Percentiles rank a stretch among this genome's conserved stretches.
These are phyloP conservation scores for Colaptes auratus DNA, from an alignment of 2,113 vertebrate species.

Conservation along the genomic window DNA sequence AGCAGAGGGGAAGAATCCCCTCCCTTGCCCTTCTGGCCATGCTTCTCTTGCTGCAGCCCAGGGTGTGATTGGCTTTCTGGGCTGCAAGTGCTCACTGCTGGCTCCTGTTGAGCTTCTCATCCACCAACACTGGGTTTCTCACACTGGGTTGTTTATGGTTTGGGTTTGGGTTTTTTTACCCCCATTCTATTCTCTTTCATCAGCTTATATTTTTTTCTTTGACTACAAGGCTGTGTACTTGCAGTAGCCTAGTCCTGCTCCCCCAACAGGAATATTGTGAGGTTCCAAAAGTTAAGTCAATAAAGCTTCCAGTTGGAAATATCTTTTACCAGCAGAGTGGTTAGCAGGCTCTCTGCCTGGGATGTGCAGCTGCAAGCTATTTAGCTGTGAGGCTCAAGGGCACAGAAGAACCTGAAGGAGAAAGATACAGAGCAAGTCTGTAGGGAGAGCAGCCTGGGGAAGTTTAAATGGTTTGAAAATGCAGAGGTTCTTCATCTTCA, in stretches of 20 bases:
- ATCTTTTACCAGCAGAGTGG: not conserved
- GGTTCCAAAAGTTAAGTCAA: not conserved
- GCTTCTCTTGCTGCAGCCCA: too few species aligned
- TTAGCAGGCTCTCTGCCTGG: not conserved
- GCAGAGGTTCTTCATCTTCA: not conserved
- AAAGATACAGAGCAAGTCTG: not conserved
- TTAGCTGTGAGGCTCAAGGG: not conserved
- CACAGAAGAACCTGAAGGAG: not conserved
- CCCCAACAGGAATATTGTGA: not conserved
- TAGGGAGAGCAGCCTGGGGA: not conserved
- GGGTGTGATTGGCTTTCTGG: too few species aligned
- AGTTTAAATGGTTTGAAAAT: slow-evolving; percentile 7
- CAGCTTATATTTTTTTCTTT: not conserved
- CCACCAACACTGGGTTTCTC: not conserved
- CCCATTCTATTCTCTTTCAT: not conserved
- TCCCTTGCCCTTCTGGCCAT: too few species aligned
- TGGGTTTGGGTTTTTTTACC: not conserved
- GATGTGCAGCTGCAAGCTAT: not conserved
- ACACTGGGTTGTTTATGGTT: not conserved
- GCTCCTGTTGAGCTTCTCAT: too few species aligned
- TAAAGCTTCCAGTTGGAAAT: not conserved
- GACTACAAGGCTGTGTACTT: not conserved
- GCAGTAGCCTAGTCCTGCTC: not conserved
- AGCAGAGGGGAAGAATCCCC: too few species aligned
- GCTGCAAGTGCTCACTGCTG: too few species aligned